Evolutionary conservation across 1,140 invertebrate species (phyloP).

Genomic region (Euglossa dilemma): DNA sequence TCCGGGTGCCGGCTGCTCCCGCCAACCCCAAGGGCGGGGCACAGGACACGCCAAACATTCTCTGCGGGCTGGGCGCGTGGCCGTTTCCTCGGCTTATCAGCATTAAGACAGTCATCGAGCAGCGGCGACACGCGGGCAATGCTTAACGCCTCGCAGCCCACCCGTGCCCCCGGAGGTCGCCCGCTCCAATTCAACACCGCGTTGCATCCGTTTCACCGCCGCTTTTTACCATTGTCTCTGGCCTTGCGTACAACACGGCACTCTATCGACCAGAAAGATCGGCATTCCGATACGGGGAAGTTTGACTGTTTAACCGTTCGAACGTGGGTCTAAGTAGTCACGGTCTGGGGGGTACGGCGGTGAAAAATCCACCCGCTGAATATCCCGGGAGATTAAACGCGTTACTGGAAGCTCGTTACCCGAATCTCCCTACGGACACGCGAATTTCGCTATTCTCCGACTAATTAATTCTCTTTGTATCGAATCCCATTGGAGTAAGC

Average conservation of each 20-base stretch:
- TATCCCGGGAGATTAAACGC: neutral
- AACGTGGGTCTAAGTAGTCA: neutral
- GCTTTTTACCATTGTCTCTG: neutral
- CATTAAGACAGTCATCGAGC: conserved; percentile 64
- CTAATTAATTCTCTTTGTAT: too few species aligned
- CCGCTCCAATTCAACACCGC: conserved; percentile 42
- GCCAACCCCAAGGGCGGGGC: conserved; percentile 79
- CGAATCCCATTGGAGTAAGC: too few species aligned
- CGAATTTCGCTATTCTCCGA: too few species aligned
- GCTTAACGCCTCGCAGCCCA: conserved; percentile 64
- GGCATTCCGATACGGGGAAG: neutral
- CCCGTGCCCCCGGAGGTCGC: conserved; percentile 44
- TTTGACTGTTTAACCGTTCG: conserved; percentile 21
- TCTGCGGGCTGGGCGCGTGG: conserved; percentile 57
- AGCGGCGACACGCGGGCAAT: conserved; percentile 59
- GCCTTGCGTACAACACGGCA: conserved; percentile 7
- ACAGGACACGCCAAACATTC: conserved; percentile 77
- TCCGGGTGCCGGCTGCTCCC: conserved; percentile 58
- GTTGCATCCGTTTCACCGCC: conserved; percentile 42
- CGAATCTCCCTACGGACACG: too few species aligned
- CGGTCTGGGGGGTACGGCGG: neutral
- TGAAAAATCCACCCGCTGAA: neutral
- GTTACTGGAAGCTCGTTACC: rapidly evolving
- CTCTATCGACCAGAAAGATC: conserved; percentile 34
- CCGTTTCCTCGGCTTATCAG: conserved; percentile 73